Conservation (phyloP, 2,797 vertebrate species). For the Glyptemys insculpta region DNA sequence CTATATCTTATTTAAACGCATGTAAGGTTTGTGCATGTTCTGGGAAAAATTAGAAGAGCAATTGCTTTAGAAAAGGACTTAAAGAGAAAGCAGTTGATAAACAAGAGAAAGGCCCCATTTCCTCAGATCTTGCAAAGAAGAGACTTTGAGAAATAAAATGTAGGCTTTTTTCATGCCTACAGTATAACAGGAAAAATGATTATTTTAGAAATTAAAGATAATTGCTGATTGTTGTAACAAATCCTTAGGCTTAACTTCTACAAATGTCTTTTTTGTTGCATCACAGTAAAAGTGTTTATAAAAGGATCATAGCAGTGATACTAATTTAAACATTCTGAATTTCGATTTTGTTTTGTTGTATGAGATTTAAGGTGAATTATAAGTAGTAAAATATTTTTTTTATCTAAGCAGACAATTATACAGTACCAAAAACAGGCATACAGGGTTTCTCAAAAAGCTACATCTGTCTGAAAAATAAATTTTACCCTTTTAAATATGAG, state of each 20-base stretch:
- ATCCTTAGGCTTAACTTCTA: neutral
- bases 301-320: neutral
- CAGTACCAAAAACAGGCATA: neutral
- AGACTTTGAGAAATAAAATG: neutral
- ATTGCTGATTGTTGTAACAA: neutral
- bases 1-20: neutral
- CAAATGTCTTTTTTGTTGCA: neutral
- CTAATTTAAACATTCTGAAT: neutral
- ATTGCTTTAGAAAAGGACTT: neutral
- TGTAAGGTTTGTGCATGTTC: fast-evolving
- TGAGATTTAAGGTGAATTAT: neutral
- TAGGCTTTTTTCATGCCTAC: neutral
- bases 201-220: neutral
- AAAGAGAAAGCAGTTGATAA: neutral
- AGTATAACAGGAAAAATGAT: neutral
- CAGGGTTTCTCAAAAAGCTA: neutral
- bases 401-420: neutral
- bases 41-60: fast-evolving
- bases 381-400: neutral
- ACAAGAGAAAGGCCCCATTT: neutral
- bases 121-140: neutral
- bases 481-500: neutral
- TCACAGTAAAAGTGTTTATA: neutral
- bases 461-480: neutral
- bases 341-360: neutral